Base-by-base conservation (phyloP, 2,797 vertebrate genomes). In the Trematomus bernacchii region DNA sequence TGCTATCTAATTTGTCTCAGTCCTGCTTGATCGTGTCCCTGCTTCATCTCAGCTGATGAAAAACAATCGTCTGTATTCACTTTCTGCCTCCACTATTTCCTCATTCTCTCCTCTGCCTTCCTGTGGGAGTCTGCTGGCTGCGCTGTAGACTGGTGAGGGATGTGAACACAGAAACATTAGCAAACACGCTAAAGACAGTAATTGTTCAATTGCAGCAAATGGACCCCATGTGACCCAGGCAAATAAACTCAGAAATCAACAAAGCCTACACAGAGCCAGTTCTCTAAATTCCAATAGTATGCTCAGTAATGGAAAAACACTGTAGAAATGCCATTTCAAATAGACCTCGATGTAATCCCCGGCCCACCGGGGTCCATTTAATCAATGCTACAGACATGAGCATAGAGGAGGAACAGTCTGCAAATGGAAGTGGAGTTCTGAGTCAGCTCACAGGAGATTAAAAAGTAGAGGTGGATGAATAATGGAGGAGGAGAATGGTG, bases 361-460 rank as follows among this genome's bases (percentile, higher is more conserved):
- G 52, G 82, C 88, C 90, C 91, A 91, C 91, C 58, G 89, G 91
- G 91, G 92, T 92, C 92, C 90, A 90, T 93, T 95, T 94, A 95
- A 95, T 95, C 94, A 95, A 94, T 93, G 91, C 93, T 94, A 91
- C 88, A 91, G 93, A 94, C 93, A 93, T 87, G 91, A 87, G 92
- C 90, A 86, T 87, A 91, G 91, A 91, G 91, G 90, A 90, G 87
- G 90, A 93, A 93, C 92, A 87, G 92, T 92, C 90, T 93, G 90
- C 90, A 92, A 94, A 94, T 94, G 92, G 93, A 94, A 94, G 92
- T 89, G 80, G 90, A 93, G 93, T 93, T 94, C 94, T 95, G 94
- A 95, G 91, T 95, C 94, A 95, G 95, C 94, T 93, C 93, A 89
- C 92, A 91, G 90, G 95, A 95, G 95, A 95, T 95, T 95, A 95